Percentiles rank a stretch among this genome's conserved stretches.
These are phyloP conservation scores for Gnathonemus echidnorhynchus DNA, from an alignment of 2,113 vertebrate species.

Conservation along the genomic window DNA sequence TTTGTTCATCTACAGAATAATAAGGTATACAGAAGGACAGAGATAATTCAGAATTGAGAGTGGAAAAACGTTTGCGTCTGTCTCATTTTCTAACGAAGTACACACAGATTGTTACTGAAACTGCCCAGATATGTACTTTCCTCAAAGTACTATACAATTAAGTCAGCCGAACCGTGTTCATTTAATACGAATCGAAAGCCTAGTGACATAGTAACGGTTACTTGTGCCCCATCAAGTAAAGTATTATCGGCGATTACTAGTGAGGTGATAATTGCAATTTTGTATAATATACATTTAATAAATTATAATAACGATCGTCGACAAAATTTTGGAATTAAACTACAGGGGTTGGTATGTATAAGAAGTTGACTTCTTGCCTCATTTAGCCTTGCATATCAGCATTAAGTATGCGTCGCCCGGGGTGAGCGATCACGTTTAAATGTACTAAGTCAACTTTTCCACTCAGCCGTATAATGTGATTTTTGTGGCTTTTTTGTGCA, in stretches of 20 bases:
- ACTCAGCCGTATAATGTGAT: background rate
- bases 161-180: too few relatives aligned
- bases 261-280: background rate
- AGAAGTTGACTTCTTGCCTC: background rate
- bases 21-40: too few relatives aligned
- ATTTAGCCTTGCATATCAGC: background rate
- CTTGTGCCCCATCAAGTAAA: background rate
- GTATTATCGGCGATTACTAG: background rate
- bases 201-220: too few relatives aligned
- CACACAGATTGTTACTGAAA: too few relatives aligned
- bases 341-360: background rate
- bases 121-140: too few relatives aligned
- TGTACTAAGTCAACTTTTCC: background rate
- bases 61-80: too few relatives aligned
- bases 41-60: too few relatives aligned
- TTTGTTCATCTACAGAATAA: too few relatives aligned
- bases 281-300: background rate
- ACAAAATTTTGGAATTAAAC: background rate
- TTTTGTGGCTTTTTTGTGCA: background rate
- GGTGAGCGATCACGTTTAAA: background rate
- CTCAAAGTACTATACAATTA: too few relatives aligned
- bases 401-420: background rate
- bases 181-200: too few relatives aligned
- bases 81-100: too few relatives aligned
- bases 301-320: background rate